These are phyloP conservation scores for Unio pictorum DNA, from an alignment of 2,888 invertebrate genomes.

Conservation along the genomic window DNA sequence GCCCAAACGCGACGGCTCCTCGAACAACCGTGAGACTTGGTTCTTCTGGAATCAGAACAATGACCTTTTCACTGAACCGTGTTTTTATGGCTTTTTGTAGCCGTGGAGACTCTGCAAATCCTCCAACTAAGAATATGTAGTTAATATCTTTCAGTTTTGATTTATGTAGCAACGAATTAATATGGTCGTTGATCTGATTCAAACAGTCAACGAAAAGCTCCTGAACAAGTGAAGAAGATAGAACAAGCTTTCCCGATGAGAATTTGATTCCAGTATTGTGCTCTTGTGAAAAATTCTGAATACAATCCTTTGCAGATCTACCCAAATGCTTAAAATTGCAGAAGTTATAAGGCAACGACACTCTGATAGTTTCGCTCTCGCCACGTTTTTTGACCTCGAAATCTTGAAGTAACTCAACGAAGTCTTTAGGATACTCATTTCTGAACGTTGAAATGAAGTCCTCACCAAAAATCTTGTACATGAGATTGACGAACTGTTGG, in stretches of 20 bases:
- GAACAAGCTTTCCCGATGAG: conserved; percentile 62
- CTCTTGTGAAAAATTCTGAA: conserved; percentile 51
- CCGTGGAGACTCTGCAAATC: conserved; percentile 60
- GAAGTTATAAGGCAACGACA: conserved; percentile 63
- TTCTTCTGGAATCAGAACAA: conserved; percentile 62
- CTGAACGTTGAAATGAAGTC: conserved; percentile 56
- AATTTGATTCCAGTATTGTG: conserved; percentile 56
- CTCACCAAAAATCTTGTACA: conserved; percentile 57
- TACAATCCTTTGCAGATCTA: conserved; percentile 57
- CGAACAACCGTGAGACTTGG: conserved; percentile 62
- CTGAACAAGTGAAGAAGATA: conserved; percentile 54
- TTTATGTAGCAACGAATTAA: conserved; percentile 48
- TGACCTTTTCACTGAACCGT: conserved; percentile 56
- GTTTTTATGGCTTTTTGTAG: conserved; percentile 55
- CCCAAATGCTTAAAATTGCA: conserved; percentile 60
- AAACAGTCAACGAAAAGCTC: conserved; percentile 59
- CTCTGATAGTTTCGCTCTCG: conserved; percentile 60
- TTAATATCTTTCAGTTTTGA: conserved; percentile 57
- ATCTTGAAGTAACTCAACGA: conserved; percentile 59
- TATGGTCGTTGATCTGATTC: conserved; percentile 55
- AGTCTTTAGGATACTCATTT: conserved; percentile 58
- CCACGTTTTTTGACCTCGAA: conserved; percentile 65
- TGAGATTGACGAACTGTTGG: conserved; percentile 54
- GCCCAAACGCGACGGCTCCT: conserved; percentile 65
- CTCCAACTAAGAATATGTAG: conserved; percentile 62